Base-by-base conservation (phyloP, 2,113 vertebrate species). In the Ascaphus truei region DNA sequence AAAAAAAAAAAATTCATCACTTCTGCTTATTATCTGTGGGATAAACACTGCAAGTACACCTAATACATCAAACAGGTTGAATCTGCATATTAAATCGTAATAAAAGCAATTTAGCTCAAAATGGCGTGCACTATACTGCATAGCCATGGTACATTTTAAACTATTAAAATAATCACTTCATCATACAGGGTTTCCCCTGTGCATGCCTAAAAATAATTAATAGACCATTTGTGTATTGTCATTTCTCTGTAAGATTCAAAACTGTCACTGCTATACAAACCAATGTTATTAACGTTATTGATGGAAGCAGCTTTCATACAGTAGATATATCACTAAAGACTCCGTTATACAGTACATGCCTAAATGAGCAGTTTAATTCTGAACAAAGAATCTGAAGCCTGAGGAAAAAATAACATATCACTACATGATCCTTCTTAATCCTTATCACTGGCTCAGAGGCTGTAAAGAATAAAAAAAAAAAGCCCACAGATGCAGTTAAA, bases 61-160 rank as follows among this genome's bases (percentile, higher is more conserved):
- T 43, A 51, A 66, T 20, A 26, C 29, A 59, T 55, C 18, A 51
- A 37, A 16, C 25, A 58, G 39, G 31, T 56, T 73, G 51, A 68
- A 23, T 72, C 41, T 72, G 18, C 53, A 72, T 29, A 27, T 58
- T 68, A 65, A 23, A 53, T 48, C 36, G 29, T 60, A 58, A 73
- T 15, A 55, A 61, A 25, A 12, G 6, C 51, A 12, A 7, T 56
- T 53, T 43, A 18, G 16, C 23, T 18, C 50, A 41, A 31, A 11
- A 53, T 68, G 57, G 59, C 30, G 61, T 25, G 6, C 9, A 23
- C 13, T 16, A 73, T 36, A 23, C 27, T 34, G 30, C 45, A 34
- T 16, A 39, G 53, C 15, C 34, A 26, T 39, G 18, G 34, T 37
- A 61, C 23, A 30, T 22, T 29, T 68, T 18, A 59, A 22, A 16